Conservation (phyloP, 2,797 vertebrate genomes). For the Platalea minor region DNA sequence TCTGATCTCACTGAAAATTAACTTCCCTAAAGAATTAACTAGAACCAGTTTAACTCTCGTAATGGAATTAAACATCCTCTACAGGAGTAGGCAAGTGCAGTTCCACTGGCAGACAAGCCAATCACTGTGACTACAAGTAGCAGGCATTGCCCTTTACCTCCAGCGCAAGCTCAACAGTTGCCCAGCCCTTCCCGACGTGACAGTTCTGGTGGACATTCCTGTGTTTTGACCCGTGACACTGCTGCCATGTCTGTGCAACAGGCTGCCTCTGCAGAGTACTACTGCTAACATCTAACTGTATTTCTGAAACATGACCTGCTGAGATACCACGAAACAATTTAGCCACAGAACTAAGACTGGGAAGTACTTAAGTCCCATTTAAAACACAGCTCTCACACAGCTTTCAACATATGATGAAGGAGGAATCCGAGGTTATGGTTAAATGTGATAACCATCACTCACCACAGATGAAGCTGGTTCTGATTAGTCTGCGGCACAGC, state of each 20-base stretch:
- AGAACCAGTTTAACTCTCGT: not conserved
- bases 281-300: not conserved
- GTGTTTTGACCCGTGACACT: not conserved
- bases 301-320: not conserved
- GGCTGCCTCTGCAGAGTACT: not conserved
- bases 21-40: not conserved
- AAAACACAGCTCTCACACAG: not conserved
- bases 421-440: not conserved
- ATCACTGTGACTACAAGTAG: not conserved
- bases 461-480: slow-evolving; percentile 99
- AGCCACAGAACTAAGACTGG: not conserved
- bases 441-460: not conserved
- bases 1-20: not conserved
- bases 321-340: not conserved
- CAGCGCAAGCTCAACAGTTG: not conserved
- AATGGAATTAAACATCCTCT: not conserved
- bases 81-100: not conserved
- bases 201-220: not conserved
- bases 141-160: not conserved
- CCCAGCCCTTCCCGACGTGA: not conserved
- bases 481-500: slow-evolving; percentile 97
- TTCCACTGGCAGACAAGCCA: not conserved
- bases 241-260: not conserved
- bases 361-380: not conserved
- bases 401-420: not conserved